Base-by-base conservation (phyloP, 2,888 invertebrate species). In the Cephalotes varians region DNA sequence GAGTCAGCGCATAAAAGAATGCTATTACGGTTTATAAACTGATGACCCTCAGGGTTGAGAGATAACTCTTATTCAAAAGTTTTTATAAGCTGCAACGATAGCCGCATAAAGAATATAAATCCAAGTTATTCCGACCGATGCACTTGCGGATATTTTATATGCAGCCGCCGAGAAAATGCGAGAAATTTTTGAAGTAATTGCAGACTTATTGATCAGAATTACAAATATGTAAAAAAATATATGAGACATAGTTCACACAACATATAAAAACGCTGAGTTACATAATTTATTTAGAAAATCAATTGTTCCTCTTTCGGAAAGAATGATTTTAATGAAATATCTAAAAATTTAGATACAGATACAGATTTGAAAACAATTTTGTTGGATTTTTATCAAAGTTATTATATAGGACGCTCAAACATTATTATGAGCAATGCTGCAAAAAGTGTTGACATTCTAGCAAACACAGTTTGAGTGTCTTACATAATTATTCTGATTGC, bases 11-110 rank as follows among this genome's bases (percentile, higher is more conserved):
- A 18, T 34, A 15, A 54, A 40, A 77, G 54, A 31, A 67, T 54
- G 54, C 15, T 69, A 40, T 76, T 40, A 40, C 51, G 37, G 37
- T 37, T 34, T 76, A n/a, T 25, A 69, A 69, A 64, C 34, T 64
- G 28, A 77, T 44, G 44, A 69, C 18, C 51, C n/a, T 77, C 71
- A 40, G 28, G 34, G 12, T 34, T 10, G 34, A 67, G 76, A 67
- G 67, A 10, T 40, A 54, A 54, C 1, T 54, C 40, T 76, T 54
- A n/a, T 28, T 69, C 44, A 12, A 54, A 69, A 44, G 54, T 69
- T 56, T 77, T 10, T 51, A 15, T 7, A 21, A 56, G 31, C 18
- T 37, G 28, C 54, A 62, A 34, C 31, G 47, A 73, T 49, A 73
- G 31, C 21, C 18, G 58, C 31, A 34, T 37, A 37, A 37, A 10